phyloP scores from a whole-genome alignment of 1,140 invertebrate genomes.

The Hormaphis cornu region DNA sequence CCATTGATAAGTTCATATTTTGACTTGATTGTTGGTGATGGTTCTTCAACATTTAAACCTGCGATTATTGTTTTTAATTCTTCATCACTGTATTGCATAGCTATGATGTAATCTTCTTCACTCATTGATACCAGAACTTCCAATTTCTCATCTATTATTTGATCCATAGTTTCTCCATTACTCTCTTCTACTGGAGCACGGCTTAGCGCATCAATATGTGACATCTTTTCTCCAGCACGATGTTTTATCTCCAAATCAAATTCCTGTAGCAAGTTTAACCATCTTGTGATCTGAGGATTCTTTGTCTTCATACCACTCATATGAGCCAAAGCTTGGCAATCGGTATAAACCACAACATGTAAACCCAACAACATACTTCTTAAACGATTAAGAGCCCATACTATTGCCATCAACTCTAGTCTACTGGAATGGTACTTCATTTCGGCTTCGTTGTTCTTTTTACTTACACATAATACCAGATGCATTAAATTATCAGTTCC shows the following conservation, averaged over 20 bases:
- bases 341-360: background rate
- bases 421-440: too few species aligned
- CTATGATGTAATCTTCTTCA: background rate
- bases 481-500: background rate
- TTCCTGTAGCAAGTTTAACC: constrained; percentile 39
- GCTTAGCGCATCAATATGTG: constrained; percentile 42
- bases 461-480: background rate
- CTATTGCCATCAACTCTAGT: too few species aligned
- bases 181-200: constrained; percentile 24
- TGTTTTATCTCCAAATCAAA: constrained; percentile 38
- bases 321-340: background rate
- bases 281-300: constrained; percentile 39
- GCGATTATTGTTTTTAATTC: too few species aligned
- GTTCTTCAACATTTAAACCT: background rate
- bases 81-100: too few species aligned
- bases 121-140: background rate
- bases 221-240: constrained; percentile 37
- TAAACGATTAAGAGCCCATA: background rate
- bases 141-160: background rate
- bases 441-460: too few species aligned
- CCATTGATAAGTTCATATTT: background rate
- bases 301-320: constrained; percentile 29
- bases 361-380: background rate
- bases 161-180: background rate
- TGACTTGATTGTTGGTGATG: too few species aligned